Conservation (phyloP, 2,888 invertebrate species). For the Lissonota sp. region DNA sequence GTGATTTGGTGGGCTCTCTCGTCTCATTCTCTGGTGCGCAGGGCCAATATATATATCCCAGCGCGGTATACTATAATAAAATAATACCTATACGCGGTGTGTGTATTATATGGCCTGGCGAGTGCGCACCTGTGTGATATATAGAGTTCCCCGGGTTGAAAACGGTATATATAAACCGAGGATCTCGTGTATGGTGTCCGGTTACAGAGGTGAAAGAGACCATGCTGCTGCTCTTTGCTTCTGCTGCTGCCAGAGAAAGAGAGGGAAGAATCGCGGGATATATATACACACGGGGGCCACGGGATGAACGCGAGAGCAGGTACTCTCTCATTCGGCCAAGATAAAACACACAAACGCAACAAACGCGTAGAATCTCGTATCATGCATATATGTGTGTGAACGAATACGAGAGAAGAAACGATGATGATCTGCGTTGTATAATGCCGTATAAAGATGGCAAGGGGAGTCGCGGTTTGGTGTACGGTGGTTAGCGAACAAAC, state of each 20-base stretch:
- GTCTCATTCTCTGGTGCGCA: not conserved
- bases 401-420: constrained; percentile 11
- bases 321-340: constrained; percentile 6
- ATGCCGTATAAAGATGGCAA: constrained; percentile 35
- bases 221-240: constrained; percentile 48
- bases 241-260: constrained; percentile 35
- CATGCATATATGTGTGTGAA: constrained; percentile 1
- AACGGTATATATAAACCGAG: constrained; percentile 62
- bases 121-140: constrained; percentile 80
- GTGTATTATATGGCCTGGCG: constrained; percentile 41
- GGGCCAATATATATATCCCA: constrained; percentile 12
- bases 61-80: constrained; percentile 7
- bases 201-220: constrained; percentile 73
- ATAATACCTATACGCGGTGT: constrained; percentile 32
- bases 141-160: constrained; percentile 80
- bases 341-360: constrained; percentile 2
- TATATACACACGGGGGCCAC: constrained; percentile 37
- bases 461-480: not conserved
- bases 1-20: constrained; percentile 10
- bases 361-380: too few relatives aligned
- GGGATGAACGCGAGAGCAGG: constrained; percentile 48
- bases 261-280: not conserved
- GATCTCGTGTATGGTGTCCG: constrained; percentile 77
- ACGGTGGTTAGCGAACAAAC: constrained; percentile 55
- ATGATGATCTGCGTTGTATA: constrained; percentile 50